Base-by-base conservation (phyloP, 2,888 invertebrate species). In the Ophion obscuratus region DNA sequence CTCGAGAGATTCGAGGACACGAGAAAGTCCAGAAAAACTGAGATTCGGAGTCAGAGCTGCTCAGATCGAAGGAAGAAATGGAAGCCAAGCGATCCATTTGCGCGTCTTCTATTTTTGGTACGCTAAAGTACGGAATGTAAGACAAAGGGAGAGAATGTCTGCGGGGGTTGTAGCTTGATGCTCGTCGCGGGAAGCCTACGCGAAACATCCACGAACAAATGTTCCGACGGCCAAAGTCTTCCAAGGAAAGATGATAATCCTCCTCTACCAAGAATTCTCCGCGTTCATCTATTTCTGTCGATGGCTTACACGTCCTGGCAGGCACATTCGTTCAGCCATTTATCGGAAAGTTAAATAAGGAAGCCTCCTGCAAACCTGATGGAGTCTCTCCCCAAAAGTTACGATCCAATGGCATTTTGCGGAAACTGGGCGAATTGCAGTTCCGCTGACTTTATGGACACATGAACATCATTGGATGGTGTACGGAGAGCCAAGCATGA, bases 41-140 rank as follows among this genome's bases (percentile, higher is more conserved):
- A 20, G 64, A 66, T 47, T 70, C 17, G 40, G 57, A 36, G 59
- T 59, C 11, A 44, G 40, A 11, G 27, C 62, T 71, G 47, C 36
- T 27, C 44, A 84, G 82, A 85, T 78, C 83, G 85, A 71, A 70
- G 84, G 81, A 80, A 81, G 83, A 80, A 87, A 84, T 80, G 67
- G 84, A 84, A 79, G 83, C 70, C 81, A 76, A 59, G 71, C 68
- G 47, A 24, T 31, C 64, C 78, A 81, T 90, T 88, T 82, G 86
- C 84, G 80, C 81, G 85, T 80, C 76, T 82, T 88, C 89, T 88
- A 89, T 91, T 90, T 89, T 89, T 85, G 88, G 88, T 84, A 59
- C 44, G 79, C 80, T 77, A 83, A 88, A 88, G 31, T 77, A 85
- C 85, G 87, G 86, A 84, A 89, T 87, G 81, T 83, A 74, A 31